phyloP scores from a whole-genome alignment of 1,140 invertebrate species.

The Gryon sp. region DNA sequence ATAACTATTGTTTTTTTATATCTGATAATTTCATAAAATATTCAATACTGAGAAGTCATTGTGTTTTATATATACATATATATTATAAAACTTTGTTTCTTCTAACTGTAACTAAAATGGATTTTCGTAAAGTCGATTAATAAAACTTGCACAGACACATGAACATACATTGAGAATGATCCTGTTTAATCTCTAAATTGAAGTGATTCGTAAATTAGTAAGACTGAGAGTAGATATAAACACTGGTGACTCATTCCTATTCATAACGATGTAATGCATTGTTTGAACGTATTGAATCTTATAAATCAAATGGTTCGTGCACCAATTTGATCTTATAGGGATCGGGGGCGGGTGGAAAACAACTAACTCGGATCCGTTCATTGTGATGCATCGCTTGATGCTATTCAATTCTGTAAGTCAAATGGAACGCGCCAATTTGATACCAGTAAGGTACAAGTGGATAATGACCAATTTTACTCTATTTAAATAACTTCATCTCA shows the following conservation, averaged over 20 bases:
- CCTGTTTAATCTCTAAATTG: slow-evolving; percentile 18
- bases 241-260: slow-evolving; percentile 46
- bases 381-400: slow-evolving; percentile 50
- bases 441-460: slow-evolving; percentile 51
- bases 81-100: too few species aligned
- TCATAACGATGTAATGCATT: slow-evolving; percentile 43
- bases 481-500: slow-evolving; percentile 42
- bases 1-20: too few species aligned
- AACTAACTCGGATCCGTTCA: slow-evolving; percentile 39
- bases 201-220: slow-evolving; percentile 48
- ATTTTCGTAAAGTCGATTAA: too few species aligned
- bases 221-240: slow-evolving; percentile 32
- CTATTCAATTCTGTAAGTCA: slow-evolving; percentile 59
- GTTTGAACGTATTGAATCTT: slow-evolving; percentile 43
- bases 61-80: too few species aligned
- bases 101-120: too few species aligned
- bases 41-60: too few species aligned
- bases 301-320: slow-evolving; percentile 51
- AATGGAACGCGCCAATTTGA: slow-evolving; percentile 58
- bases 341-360: slow-evolving; percentile 29
- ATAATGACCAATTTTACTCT: slow-evolving; percentile 49
- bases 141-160: too few species aligned
- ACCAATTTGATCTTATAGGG: slow-evolving; percentile 33
- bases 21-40: too few species aligned
- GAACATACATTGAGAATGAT: too few species aligned